Evolutionary conservation across 35 echinoderm and acorn worm genomes (phyloP).

Genomic region (Lytechinus pictus): DNA sequence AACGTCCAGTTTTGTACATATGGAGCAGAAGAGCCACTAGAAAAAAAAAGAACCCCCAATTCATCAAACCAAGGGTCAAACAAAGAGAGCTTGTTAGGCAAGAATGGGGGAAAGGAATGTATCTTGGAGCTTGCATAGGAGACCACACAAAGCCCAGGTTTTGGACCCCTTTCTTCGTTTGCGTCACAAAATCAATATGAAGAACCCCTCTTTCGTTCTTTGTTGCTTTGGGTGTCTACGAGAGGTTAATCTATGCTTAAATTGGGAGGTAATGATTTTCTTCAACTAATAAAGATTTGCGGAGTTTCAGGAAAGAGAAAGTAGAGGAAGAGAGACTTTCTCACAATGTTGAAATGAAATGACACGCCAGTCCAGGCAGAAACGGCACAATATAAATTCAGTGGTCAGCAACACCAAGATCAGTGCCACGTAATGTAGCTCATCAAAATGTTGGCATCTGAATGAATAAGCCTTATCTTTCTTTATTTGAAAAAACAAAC

Average conservation of each 20-base stretch:
- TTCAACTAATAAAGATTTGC: background rate
- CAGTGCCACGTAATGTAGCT: too few relatives aligned
- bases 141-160: background rate
- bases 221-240: background rate
- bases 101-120: background rate
- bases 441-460: too few relatives aligned
- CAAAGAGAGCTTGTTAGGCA: background rate
- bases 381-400: too few relatives aligned
- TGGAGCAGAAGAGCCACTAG: background rate
- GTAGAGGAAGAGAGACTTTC: background rate
- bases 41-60: background rate
- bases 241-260: background rate
- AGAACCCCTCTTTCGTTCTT: background rate
- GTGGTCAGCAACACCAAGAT: too few relatives aligned
- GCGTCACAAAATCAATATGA: background rate
- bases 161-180: background rate
- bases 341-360: background rate
- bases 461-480: too few relatives aligned
- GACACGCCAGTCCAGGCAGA: too few relatives aligned
- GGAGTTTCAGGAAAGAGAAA: background rate
- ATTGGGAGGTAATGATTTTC: background rate
- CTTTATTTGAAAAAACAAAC: too few relatives aligned
- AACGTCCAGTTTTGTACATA: background rate
- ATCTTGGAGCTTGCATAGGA: background rate
- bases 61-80: conserved; percentile 12